Conservation (phyloP, 2,888 invertebrate species). For the Drosophila demipolita region DNA sequence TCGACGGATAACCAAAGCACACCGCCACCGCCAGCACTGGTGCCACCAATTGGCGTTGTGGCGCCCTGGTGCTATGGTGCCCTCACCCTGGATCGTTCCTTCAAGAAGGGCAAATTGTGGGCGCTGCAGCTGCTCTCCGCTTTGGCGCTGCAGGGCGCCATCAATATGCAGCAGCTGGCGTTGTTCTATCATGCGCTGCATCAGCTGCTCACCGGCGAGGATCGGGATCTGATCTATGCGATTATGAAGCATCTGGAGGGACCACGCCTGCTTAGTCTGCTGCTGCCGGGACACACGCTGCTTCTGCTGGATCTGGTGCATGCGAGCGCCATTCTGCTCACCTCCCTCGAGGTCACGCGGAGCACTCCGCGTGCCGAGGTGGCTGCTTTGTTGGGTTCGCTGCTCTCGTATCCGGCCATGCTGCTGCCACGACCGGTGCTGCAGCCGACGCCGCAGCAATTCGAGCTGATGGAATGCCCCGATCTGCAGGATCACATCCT, state of each 20-base stretch:
- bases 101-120: slow-evolving; percentile 92
- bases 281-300: slow-evolving; percentile 94
- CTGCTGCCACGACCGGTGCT: slow-evolving; percentile 86
- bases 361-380: slow-evolving; percentile 95
- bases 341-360: slow-evolving; percentile 90
- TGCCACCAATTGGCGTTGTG: slow-evolving; percentile 94
- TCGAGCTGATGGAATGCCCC: slow-evolving; percentile 84
- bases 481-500: slow-evolving; percentile 91
- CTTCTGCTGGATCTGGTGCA: slow-evolving; percentile 95
- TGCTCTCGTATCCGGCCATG: slow-evolving; percentile 92
- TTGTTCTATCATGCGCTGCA: slow-evolving; percentile 96
- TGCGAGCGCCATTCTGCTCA: slow-evolving; percentile 94
- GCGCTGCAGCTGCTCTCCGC: slow-evolving; percentile 95
- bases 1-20: slow-evolving; percentile 91
- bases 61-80: slow-evolving; percentile 98
- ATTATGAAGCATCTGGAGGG: slow-evolving; percentile 93
- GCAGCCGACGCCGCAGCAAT: slow-evolving; percentile 87
- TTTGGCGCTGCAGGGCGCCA: slow-evolving; percentile 89
- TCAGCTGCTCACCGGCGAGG: slow-evolving; percentile 89
- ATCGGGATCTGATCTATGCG: slow-evolving; percentile 91
- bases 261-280: slow-evolving; percentile 93
- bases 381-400: slow-evolving; percentile 93
- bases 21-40: slow-evolving; percentile 90
- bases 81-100: slow-evolving; percentile 90
- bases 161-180: slow-evolving; percentile 89